Evolutionary conservation across 1,140 invertebrate species (phyloP), one percentile per base, ranked within the genome.

Genomic region (Drosophila sproati): DNA sequence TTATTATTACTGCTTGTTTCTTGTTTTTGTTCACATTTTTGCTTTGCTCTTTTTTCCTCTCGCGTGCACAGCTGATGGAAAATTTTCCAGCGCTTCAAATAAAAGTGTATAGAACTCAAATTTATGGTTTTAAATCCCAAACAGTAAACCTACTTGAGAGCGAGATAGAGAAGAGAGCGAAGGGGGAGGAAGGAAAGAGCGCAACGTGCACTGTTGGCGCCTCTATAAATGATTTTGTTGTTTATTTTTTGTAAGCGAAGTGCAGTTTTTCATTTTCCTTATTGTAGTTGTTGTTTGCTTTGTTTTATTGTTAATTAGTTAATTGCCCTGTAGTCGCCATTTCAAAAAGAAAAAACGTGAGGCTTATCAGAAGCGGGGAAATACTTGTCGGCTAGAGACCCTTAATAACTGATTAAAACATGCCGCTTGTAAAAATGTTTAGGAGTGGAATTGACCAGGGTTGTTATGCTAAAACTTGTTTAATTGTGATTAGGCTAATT

Each of bases 31-130:
- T 61, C 6, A 45, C 34, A 47, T 62, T 70, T 54, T 66, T 61
- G 54, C 77, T 64, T 77, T 41, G 67, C 57, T 43, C 7, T 2
- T 43, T 43, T 10, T 6, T 6, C 10, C 39, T 43, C 39, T 87
- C 60, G 78, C 83, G 73, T 85, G 80, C 73, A 62, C 54, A 63
- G 64, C 77, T 89, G 55, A 68, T 89, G 85, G 85, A 88, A 88
- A 88, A 88, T 88, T 88, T 88, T 85, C 85, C 80, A 88, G 69
- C 73, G 64, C 76, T 82, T 73, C 67, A 69, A 77, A 82, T 29
- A 68, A 73, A 69, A 86, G 78, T 87, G 68, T 77, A 88, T 87
- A 66, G 77, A 87, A 87, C 78, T 83, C 83, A 83, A 87, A 87
- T 88, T 82, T 80, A 78, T 82, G 78, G 69, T 70, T 69, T 70